Percentiles rank a stretch among this genome's conserved stretches.
Evolutionary conservation across 2,888 invertebrate species (phyloP).

Genomic region (Euphydryas editha): DNA sequence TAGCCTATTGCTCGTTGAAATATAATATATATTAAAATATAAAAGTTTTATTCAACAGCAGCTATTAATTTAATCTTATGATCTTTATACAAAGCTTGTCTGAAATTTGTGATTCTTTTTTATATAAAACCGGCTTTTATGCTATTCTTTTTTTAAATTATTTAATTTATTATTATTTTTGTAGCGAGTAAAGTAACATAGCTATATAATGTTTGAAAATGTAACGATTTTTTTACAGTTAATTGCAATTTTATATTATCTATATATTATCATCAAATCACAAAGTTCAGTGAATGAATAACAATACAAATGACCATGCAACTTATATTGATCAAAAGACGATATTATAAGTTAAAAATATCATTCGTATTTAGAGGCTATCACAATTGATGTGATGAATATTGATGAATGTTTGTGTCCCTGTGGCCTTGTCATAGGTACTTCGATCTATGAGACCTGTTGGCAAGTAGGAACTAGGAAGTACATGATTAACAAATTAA

Average conservation of each 20-base stretch:
- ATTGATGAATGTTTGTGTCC: slow-evolving; percentile 15
- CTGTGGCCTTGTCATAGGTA: slow-evolving; percentile 14
- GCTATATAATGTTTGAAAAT: not conserved
- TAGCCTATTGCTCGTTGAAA: slow-evolving; percentile 28
- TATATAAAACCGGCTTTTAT: too few relatives aligned
- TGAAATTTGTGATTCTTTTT: too few relatives aligned
- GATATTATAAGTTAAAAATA: not conserved
- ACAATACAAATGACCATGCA: not conserved
- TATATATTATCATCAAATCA: too few relatives aligned
- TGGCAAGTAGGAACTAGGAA: not conserved
- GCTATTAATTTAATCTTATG: too few relatives aligned
- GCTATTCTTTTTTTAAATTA: too few relatives aligned
- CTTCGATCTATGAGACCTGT: not conserved
- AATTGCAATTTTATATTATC: not conserved
- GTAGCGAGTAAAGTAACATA: too few relatives aligned
- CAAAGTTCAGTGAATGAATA: not conserved
- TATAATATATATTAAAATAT: too few relatives aligned
- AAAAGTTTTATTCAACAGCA: too few relatives aligned
- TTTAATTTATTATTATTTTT: too few relatives aligned
- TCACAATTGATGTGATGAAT: slow-evolving; percentile 16
- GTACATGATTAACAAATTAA: not conserved
- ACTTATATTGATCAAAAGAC: not conserved
- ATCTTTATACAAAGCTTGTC: too few relatives aligned
- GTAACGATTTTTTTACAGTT: not conserved
- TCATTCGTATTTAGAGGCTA: not conserved